phyloP scores from a whole-genome alignment of 1,140 invertebrate genomes.

The Gryon sp. region DNA sequence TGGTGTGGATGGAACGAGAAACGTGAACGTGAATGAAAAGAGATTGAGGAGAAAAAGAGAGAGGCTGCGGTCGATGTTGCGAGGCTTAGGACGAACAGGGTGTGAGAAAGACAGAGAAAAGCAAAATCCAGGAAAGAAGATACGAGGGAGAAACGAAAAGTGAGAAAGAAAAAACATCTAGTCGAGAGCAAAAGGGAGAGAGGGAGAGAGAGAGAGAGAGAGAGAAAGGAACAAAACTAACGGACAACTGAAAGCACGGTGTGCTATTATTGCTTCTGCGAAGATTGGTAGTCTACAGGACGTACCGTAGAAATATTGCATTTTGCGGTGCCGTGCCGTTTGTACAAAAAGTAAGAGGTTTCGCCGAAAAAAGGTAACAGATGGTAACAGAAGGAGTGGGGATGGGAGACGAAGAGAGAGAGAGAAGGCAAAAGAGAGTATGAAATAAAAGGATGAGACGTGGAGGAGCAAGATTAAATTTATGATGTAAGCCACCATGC shows the following conservation, averaged over 20 bases:
- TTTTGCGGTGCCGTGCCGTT: slow-evolving; percentile 66
- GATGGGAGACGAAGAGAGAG: not conserved
- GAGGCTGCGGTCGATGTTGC: slow-evolving; percentile 42
- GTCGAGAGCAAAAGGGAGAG: slow-evolving; percentile 2
- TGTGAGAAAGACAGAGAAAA: too few relatives aligned
- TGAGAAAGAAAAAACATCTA: not conserved
- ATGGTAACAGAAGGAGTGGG: slow-evolving; percentile 43
- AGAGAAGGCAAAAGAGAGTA: slow-evolving; percentile 21
- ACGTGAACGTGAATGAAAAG: slow-evolving; percentile 54
- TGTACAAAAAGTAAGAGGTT: slow-evolving; percentile 61
- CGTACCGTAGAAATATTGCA: slow-evolving; percentile 74
- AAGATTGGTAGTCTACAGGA: slow-evolving; percentile 75
- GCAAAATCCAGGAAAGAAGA: not conserved
- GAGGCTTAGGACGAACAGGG: slow-evolving; percentile 32
- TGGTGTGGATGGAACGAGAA: slow-evolving; percentile 25
- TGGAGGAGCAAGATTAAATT: slow-evolving; percentile 59
- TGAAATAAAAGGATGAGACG: slow-evolving; percentile 58
- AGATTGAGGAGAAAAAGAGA: slow-evolving; percentile 60
- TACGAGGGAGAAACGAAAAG: slow-evolving; percentile 14
- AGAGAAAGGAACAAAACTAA: slow-evolving; percentile 61
- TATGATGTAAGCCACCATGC: slow-evolving; percentile 52
- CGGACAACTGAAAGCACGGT: slow-evolving; percentile 75
- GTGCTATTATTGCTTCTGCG: slow-evolving; percentile 76
- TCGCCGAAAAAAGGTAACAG: slow-evolving; percentile 67
- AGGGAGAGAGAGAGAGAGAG: slow-evolving; percentile 4